Conservation (phyloP, 2,113 vertebrate genomes). For the Uria aalge region DNA sequence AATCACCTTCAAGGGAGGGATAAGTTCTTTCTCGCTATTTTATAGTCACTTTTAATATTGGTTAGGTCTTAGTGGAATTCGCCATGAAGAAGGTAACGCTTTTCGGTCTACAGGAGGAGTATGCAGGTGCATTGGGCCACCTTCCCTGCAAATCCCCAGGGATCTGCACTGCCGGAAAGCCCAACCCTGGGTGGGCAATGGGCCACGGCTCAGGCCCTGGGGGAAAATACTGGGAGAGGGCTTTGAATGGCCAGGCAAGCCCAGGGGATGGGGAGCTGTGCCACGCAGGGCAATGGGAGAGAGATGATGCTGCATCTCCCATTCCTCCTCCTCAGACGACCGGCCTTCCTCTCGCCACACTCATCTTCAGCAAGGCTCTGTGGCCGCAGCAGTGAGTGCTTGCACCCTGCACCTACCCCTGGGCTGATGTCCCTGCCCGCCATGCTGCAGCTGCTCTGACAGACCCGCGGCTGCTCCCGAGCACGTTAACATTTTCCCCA, state of each 20-base stretch:
- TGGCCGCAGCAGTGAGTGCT: background rate
- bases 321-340: background rate
- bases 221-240: background rate
- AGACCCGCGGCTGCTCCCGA: accelerated
- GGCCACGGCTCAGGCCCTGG: accelerated
- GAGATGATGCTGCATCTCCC: background rate
- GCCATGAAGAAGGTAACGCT: background rate
- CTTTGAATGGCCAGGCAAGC: background rate
- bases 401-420: background rate
- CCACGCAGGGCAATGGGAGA: accelerated
- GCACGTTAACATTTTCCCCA: background rate
- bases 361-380: background rate
- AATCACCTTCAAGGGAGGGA: background rate
- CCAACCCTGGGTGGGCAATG: accelerated
- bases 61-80: background rate
- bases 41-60: background rate
- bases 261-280: background rate
- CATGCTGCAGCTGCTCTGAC: background rate
- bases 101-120: background rate
- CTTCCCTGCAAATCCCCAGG: background rate
- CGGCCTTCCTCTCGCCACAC: background rate
- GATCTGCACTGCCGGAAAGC: background rate
- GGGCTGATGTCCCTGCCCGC: background rate
- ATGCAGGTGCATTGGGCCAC: too few species aligned
- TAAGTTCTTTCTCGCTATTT: background rate